phyloP scores from a whole-genome alignment of 92 coral and sea anemone species.

The Epizoanthus stellaris region DNA sequence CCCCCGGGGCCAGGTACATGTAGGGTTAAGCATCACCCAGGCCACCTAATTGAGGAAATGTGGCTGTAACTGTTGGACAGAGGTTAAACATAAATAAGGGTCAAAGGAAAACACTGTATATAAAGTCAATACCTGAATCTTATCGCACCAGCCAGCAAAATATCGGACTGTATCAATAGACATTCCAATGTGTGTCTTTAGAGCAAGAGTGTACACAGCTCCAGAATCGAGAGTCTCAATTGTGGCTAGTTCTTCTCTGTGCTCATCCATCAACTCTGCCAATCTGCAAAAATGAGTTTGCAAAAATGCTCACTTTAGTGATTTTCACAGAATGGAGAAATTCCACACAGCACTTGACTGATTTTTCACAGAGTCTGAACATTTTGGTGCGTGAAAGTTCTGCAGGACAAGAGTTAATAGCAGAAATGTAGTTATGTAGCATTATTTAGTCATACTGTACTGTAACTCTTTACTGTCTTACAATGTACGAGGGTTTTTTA shows the following conservation, averaged over 20 bases:
- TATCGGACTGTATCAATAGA: slow-evolving; percentile 94
- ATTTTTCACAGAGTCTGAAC: not conserved
- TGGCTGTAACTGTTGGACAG: too few species aligned
- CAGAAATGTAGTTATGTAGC: too few species aligned
- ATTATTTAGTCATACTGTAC: too few species aligned
- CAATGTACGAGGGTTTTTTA: not conserved
- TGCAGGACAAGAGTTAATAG: too few species aligned
- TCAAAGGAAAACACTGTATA: not conserved
- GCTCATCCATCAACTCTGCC: slow-evolving; percentile 96
- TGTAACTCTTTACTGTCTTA: not conserved
- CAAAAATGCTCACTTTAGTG: not conserved
- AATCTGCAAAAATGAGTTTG: slow-evolving; percentile 52
- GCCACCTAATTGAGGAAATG: too few species aligned
- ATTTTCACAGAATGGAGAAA: not conserved
- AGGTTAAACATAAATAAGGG: not conserved
- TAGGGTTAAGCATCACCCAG: too few species aligned
- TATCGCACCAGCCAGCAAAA: slow-evolving; percentile 99
- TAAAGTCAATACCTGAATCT: slow-evolving; percentile 80
- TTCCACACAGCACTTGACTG: not conserved
- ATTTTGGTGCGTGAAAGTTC: too few species aligned
- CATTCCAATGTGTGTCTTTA: slow-evolving; percentile 99
- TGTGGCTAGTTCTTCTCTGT: slow-evolving; percentile 91
- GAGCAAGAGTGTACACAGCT: slow-evolving; percentile 95
- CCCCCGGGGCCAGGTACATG: too few species aligned
- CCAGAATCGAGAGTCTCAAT: slow-evolving; percentile 97